phyloP scores from a whole-genome alignment of 2,888 invertebrate species.

The Xanthia icteritia region DNA sequence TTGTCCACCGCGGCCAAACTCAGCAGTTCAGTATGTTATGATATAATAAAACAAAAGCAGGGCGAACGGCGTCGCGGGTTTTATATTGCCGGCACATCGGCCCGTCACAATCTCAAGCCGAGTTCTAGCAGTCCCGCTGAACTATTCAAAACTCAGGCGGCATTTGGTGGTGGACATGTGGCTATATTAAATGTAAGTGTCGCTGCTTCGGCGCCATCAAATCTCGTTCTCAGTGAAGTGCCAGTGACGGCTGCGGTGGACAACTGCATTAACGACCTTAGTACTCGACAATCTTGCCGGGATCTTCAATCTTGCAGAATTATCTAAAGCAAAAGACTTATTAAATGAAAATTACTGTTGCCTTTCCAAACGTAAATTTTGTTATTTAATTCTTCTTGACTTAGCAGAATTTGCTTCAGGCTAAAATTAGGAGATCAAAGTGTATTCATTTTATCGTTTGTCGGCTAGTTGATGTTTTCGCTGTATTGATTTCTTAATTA shows the following conservation, averaged over 20 bases:
- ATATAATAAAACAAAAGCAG: no score
- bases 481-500: conserved; percentile 15
- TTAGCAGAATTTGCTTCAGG: conserved; percentile 26
- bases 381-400: conserved; percentile 27
- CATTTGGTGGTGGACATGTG: background rate
- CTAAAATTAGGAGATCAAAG: conserved; percentile 6
- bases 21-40: background rate
- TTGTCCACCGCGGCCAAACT: background rate
- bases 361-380: conserved; percentile 8
- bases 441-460: conserved; percentile 8
- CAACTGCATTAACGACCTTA: background rate
- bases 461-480: conserved; percentile 7
- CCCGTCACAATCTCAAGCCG: background rate
- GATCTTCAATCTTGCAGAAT: conserved; percentile 22
- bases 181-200: background rate
- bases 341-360: conserved; percentile 45
- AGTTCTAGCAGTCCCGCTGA: background rate
- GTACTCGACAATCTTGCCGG: conserved; percentile 11
- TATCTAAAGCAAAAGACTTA: conserved; percentile 29
- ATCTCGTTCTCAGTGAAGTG: background rate
- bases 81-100: background rate
- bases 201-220: background rate
- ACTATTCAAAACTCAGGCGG: fast-evolving
- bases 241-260: background rate
- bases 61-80: background rate